Base-by-base conservation (phyloP, 2,888 invertebrate species). In the Acronicta psi region DNA sequence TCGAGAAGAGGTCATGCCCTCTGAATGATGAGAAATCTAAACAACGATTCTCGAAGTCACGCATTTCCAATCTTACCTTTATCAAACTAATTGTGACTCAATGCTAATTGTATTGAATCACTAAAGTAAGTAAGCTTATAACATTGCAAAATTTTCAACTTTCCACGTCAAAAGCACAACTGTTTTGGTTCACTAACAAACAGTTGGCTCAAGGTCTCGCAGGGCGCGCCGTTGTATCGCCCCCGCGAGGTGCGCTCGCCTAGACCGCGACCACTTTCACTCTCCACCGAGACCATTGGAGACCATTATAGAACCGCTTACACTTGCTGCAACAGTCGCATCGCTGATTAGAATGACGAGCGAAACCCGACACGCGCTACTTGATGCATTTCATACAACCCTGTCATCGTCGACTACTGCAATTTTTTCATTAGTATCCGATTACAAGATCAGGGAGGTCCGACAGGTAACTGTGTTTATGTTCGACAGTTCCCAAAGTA, bases 221-320 rank as follows among this genome's bases (percentile, higher is more conserved):
- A 63, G 73, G 72, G 73, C 72, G 67, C 68, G 74, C 72, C 73
- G 69, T 65, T 47, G 68, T 64, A 53, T 59, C 61, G 70, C 69
- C 57, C 68, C 73, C 75, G 70, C 76, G 77, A 80, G 76, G 73
- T 77, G 74, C 78, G 81, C 78, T 82, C 83, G 86, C 82, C 83
- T 86, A 87, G 85, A 82, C 81, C 79, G 76, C 81, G 82, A 82
- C 83, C 85, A 91, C 92, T 92, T 92, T 92, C 92, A 89, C 92
- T 91, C 78, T 89, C 89, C 76, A 66, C 69, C 44, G 77, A 76
- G 80, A 86, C 87, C 87, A 85, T 83, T 77, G 79, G 74, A 80
- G 69, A 74, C 67, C 77, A 74, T 75, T 75, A 77, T 74, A 76
- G 73, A 70, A 69, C 70, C 70, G 73, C 73, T 69, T 70, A 75